Evolutionary conservation across 2,113 vertebrate species (phyloP).

Genomic region (Stercorarius parasiticus): DNA sequence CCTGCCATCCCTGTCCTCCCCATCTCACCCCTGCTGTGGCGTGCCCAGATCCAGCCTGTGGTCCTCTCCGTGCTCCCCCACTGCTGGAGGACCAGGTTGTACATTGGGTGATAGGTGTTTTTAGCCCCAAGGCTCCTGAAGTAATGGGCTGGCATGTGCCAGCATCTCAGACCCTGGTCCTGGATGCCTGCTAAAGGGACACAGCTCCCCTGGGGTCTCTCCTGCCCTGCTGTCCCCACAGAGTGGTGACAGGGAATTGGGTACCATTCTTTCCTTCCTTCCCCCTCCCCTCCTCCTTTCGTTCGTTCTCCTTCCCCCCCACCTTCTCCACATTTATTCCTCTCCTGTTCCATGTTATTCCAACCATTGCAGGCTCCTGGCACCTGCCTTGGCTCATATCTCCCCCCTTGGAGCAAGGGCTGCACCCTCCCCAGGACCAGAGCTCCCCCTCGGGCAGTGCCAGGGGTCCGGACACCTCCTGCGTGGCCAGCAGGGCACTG

Average conservation of each 20-base stretch:
- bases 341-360: background rate
- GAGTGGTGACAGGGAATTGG: background rate
- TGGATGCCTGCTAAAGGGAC: background rate
- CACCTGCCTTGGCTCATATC: background rate
- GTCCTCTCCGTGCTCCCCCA: rapidly evolving
- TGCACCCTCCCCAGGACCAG: background rate
- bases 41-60: background rate
- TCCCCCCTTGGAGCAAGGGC: background rate
- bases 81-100: background rate
- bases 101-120: background rate
- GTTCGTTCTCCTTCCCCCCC: background rate
- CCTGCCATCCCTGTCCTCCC: background rate
- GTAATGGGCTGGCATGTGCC: background rate
- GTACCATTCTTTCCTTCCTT: background rate
- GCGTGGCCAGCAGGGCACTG: rapidly evolving
- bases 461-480: background rate
- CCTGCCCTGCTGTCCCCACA: rapidly evolving
- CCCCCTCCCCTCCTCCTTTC: background rate
- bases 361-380: background rate
- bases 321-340: background rate
- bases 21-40: background rate
- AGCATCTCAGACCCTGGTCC: background rate
- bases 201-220: background rate
- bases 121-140: background rate
- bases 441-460: rapidly evolving